A percentile compares a stretch with the other conserved stretches of the same genome.
Conservation (phyloP, 2,888 invertebrate genomes). For the Bibio marci region DNA sequence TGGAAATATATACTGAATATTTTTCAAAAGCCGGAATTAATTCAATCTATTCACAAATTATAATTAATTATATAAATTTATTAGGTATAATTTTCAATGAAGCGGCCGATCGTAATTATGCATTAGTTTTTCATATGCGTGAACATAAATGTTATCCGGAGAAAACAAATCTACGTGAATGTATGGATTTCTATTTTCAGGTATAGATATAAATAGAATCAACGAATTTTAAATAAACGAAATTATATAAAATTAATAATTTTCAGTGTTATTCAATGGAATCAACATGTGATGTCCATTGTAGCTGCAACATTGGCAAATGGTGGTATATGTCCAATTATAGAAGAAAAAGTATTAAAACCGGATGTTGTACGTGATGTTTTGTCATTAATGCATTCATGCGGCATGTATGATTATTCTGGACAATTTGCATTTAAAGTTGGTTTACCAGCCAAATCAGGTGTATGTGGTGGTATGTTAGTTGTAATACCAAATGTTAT, state of each 20-base stretch:
- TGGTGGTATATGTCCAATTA: constrained; percentile 95
- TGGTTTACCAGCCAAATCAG: constrained; percentile 75
- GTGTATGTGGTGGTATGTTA: constrained; percentile 84
- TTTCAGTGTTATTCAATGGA: constrained; percentile 87
- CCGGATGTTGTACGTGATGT: constrained; percentile 89
- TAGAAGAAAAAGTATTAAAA: constrained; percentile 81
- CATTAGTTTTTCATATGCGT: constrained; percentile 93
- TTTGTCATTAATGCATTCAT: constrained; percentile 93
- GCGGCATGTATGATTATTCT: constrained; percentile 92
- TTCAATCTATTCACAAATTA: no score
- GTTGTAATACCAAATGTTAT: constrained; percentile 92
- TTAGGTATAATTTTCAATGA: no score
- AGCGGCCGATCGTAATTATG: constrained; percentile 93
- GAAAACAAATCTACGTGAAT: constrained; percentile 76
- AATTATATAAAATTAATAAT: neutral
- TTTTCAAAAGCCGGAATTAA: no score
- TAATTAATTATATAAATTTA: no score
- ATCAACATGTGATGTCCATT: constrained; percentile 80
- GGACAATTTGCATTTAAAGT: constrained; percentile 85
- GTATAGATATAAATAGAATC: neutral
- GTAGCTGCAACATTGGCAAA: constrained; percentile 94
- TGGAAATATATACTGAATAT: no score
- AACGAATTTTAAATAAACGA: neutral
- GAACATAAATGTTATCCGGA: constrained; percentile 93
- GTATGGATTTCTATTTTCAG: constrained; percentile 88